Conservation (phyloP, 2,797 vertebrate species). For the Chloroceryle inda region DNA sequence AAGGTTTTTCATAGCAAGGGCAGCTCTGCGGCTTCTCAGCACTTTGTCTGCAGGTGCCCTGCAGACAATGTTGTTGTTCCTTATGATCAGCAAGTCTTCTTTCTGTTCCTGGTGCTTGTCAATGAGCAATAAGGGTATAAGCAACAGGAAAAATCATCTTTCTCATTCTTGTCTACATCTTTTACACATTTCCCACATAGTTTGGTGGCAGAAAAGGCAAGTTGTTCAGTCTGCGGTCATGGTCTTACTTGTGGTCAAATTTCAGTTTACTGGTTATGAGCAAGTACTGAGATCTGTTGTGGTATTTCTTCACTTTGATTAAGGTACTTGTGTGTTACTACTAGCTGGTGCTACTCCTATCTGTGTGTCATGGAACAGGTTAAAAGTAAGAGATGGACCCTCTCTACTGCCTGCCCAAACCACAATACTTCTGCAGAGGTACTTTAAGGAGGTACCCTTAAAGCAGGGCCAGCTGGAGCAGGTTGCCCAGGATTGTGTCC, state of each 20-base stretch:
- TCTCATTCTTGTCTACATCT: neutral
- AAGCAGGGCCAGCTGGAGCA: neutral
- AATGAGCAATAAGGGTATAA: neutral
- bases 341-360: neutral
- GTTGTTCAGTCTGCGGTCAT: neutral
- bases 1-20: neutral
- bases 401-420: neutral
- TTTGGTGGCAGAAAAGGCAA: neutral
- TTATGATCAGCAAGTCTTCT: neutral
- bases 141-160: neutral
- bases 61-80: rapidly evolving
- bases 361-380: neutral
- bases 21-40: neutral
- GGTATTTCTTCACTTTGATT: neutral
- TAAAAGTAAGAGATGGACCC: neutral
- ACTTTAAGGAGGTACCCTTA: neutral
- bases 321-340: neutral
- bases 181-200: neutral
- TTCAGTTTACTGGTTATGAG: neutral
- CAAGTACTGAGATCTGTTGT: neutral
- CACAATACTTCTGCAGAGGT: rapidly evolving
- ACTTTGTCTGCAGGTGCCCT: neutral
- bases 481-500: neutral
- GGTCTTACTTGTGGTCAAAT: neutral
- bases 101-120: neutral